A percentile compares a stretch with the other conserved stretches of the same genome.
These are phyloP conservation scores for Tetrapedia diversipes DNA, from an alignment of 2,888 invertebrate species.

Conservation along the genomic window DNA sequence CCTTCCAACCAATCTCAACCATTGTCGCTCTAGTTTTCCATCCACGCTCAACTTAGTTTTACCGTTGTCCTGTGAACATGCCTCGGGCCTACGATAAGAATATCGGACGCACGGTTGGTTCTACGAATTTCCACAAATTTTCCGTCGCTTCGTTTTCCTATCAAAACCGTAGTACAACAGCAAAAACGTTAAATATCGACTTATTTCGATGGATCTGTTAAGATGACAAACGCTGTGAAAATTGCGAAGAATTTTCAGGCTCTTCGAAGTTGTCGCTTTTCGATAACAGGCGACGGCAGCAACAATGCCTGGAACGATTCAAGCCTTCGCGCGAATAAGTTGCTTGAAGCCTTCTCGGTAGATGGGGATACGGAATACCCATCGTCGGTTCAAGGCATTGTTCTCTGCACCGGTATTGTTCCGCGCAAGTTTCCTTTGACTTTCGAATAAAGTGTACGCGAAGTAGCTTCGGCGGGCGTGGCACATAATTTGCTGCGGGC, in stretches of 20 bases:
- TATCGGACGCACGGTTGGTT: no score
- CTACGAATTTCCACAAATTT: background rate
- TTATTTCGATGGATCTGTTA: no score
- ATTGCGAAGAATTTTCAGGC: no score
- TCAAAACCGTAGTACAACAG: no score
- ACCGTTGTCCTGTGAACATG: background rate
- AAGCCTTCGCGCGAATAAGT: slow-evolving; percentile 8
- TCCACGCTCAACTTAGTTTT: background rate
- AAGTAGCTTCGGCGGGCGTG: slow-evolving; percentile 22
- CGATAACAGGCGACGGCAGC: no score
- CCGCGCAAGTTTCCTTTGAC: slow-evolving; percentile 29
- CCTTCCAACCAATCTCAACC: background rate
- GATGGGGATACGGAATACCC: slow-evolving; percentile 30
- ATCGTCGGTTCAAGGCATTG: slow-evolving; percentile 27
- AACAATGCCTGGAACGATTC: slow-evolving; percentile 9
- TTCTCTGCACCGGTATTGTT: slow-evolving; percentile 36
- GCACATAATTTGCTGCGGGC: slow-evolving; percentile 20
- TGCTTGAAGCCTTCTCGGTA: slow-evolving; percentile 10
- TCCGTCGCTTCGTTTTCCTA: no score
- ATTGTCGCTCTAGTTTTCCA: slow-evolving; percentile 19
- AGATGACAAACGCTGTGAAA: no score
- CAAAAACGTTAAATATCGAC: no score
- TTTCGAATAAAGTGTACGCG: slow-evolving; percentile 37
- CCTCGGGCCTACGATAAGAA: background rate
- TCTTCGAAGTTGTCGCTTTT: background rate